phyloP scores from a whole-genome alignment of 1,140 invertebrate genomes.

The Hyposmocoma kahamanoa region DNA sequence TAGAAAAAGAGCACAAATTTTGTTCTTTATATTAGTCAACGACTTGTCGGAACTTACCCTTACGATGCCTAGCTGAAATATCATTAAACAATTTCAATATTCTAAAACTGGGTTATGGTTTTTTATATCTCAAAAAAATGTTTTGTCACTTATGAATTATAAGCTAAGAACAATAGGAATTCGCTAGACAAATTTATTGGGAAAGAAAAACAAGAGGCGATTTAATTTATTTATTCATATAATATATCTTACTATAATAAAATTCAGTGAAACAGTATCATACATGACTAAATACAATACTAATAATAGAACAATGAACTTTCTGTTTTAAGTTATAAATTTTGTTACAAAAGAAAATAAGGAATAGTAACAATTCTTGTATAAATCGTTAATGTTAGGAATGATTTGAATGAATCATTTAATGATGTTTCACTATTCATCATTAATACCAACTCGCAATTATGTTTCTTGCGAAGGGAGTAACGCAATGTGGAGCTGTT shows the following conservation, averaged over 20 bases:
- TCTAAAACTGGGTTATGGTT: no score
- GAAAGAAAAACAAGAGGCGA: not conserved
- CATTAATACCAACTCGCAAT: slow-evolving; percentile 24
- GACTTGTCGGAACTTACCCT: no score
- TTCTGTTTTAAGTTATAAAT: slow-evolving; percentile 39
- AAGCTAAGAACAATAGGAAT: no score
- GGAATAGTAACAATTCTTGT: slow-evolving; percentile 26
- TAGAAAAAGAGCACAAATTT: no score
- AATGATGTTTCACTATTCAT: slow-evolving; percentile 23
- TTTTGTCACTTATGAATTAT: not conserved
- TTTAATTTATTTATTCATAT: slow-evolving; percentile 57
- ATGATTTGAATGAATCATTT: slow-evolving; percentile 51
- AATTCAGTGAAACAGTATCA: slow-evolving; percentile 69
- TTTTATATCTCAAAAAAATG: no score
- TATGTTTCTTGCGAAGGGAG: slow-evolving; percentile 24
- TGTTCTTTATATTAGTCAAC: no score
- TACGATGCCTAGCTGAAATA: no score
- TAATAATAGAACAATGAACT: slow-evolving; percentile 58
- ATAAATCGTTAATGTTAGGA: slow-evolving; percentile 44
- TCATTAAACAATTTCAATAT: no score
- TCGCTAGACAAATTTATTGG: no score
- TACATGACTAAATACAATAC: slow-evolving; percentile 71
- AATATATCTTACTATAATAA: slow-evolving; percentile 71
- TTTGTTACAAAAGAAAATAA: slow-evolving; percentile 39
- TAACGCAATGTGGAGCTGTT: slow-evolving; percentile 25